Conservation (phyloP, 2,888 invertebrate genomes). For the Brassicogethes aeneus region DNA sequence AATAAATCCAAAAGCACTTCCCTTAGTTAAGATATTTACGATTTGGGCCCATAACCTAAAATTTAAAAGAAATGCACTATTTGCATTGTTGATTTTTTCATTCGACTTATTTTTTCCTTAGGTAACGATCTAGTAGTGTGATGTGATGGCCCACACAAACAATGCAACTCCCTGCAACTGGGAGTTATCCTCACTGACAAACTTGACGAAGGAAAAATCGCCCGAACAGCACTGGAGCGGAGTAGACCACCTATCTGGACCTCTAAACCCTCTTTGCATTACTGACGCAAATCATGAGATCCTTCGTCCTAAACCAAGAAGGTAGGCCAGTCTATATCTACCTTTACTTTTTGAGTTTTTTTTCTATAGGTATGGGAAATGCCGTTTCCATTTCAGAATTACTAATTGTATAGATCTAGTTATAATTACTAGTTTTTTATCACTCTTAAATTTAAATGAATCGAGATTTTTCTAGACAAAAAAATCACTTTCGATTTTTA, state of each 20-base stretch:
- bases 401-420: neutral
- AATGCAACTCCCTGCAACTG: constrained; percentile 32
- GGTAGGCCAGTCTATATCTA: no score
- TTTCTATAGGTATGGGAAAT: neutral
- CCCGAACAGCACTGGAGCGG: constrained; percentile 40
- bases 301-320: constrained; percentile 74
- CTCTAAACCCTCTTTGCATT: constrained; percentile 55
- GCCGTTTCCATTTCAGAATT: no score
- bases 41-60: no score
- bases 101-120: no score
- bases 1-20: no score
- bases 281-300: constrained; percentile 76
- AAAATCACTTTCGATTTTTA: no score
- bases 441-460: constrained; percentile 4
- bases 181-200: constrained; percentile 31
- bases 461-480: no score
- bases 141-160: constrained; percentile 27
- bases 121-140: no score
- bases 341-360: constrained; percentile 7
- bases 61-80: no score
- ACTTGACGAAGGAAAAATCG: constrained; percentile 20
- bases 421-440: constrained; percentile 2
- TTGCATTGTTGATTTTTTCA: no score
- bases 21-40: no score
- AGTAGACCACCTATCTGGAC: constrained; percentile 52